Percentiles rank a stretch among this genome's conserved stretches.
Evolutionary conservation across 2,797 vertebrate genomes (phyloP).

Genomic region (Notamacropus eugenii): DNA sequence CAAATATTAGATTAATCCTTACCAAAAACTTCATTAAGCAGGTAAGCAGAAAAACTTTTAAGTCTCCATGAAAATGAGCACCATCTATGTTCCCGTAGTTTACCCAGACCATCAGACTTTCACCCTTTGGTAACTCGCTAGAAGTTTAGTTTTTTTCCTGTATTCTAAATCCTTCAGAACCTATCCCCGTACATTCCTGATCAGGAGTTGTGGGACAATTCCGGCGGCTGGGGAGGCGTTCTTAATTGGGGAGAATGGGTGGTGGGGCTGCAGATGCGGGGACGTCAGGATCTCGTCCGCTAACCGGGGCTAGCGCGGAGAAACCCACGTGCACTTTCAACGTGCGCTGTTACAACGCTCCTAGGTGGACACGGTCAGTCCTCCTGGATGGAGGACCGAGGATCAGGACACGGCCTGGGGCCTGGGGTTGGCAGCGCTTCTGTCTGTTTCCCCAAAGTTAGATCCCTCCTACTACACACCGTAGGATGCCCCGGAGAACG

Average conservation of each 20-base stretch:
- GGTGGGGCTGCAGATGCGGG: not conserved
- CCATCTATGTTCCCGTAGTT: not conserved
- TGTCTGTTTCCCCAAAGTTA: not conserved
- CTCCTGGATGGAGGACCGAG: not conserved
- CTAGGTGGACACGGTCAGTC: not conserved
- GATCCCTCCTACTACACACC: not conserved
- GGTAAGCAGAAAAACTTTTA: slow-evolving; percentile 14
- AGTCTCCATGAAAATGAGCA: slow-evolving; percentile 37
- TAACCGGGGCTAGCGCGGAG: slow-evolving; percentile 18
- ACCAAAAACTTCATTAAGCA: slow-evolving; percentile 38
- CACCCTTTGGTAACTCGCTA: not conserved
- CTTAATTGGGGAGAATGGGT: not conserved
- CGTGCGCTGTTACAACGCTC: not conserved
- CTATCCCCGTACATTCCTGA: slow-evolving; percentile 1
- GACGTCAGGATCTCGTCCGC: slow-evolving; percentile 1
- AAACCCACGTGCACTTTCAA: not conserved
- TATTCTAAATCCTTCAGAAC: slow-evolving; percentile 6
- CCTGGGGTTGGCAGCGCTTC: not conserved
- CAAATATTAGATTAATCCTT: slow-evolving; percentile 41
- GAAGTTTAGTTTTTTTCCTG: slow-evolving; percentile 6
- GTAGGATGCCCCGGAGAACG: not conserved
- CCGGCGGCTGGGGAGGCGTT: not conserved
- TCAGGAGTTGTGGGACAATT: slow-evolving; percentile 18
- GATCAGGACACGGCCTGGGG: not conserved
- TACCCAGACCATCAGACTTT: not conserved